Evolutionary conservation across 30 jellyfish, hydroid and myxozoan species (phyloP).

Genomic region (Nemopilema nomurai): DNA sequence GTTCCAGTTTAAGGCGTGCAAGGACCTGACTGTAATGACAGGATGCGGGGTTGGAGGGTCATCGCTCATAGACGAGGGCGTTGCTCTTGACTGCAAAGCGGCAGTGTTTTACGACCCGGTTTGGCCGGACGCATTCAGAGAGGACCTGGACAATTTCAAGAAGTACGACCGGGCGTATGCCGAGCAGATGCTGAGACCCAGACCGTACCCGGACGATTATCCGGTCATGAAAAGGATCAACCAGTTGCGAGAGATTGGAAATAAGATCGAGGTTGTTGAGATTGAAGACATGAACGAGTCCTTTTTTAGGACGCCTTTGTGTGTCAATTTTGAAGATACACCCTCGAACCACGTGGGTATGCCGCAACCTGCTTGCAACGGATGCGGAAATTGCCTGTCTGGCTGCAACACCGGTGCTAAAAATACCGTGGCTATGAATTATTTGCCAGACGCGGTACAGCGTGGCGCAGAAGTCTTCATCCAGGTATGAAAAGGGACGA

Average conservation of each 20-base stretch:
- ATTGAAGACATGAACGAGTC: conserved; percentile 93
- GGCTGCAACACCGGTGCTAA: conserved; percentile 98
- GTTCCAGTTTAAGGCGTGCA: conserved; percentile 79
- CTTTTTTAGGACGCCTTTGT: conserved; percentile 88
- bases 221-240: conserved; percentile 88
- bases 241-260: conserved; percentile 82
- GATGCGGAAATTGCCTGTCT: conserved; percentile 98
- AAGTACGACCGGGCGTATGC: conserved; percentile 86
- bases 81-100: conserved; percentile 95
- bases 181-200: conserved; percentile 93
- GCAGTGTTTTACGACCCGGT: conserved; percentile 95
- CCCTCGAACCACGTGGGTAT: conserved; percentile 94
- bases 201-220: conserved; percentile 97
- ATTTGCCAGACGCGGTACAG: conserved; percentile 93
- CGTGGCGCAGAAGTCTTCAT: conserved; percentile 95
- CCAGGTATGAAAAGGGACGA: conserved; percentile 56
- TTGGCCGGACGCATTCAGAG: conserved; percentile 98
- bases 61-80: conserved; percentile 92
- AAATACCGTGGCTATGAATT: conserved; percentile 91
- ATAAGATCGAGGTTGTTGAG: conserved; percentile 70
- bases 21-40: conserved; percentile 87
- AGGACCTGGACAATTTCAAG: conserved; percentile 86
- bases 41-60: conserved; percentile 98
- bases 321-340: conserved; percentile 85
- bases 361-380: conserved; percentile 98